Evolutionary conservation across 2,113 vertebrate species (phyloP).

Genomic region (Labeo catla): DNA sequence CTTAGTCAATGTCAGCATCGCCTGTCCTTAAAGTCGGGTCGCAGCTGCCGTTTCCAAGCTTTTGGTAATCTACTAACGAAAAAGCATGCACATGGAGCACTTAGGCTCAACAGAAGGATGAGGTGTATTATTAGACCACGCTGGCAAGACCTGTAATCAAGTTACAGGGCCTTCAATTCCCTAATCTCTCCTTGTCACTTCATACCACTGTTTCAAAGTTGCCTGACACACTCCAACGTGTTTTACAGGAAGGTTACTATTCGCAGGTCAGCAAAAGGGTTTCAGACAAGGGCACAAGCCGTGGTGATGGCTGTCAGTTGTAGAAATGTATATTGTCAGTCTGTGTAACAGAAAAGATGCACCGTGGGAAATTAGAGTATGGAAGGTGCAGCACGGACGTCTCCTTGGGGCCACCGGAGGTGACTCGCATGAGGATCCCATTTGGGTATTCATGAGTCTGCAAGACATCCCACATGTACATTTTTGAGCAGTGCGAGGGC

Average conservation of each 20-base stretch:
- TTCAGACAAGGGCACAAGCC: constrained; percentile 57
- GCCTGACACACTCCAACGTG: constrained; percentile 65
- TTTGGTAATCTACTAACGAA: constrained; percentile 73
- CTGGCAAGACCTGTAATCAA: constrained; percentile 71
- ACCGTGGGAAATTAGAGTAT: constrained; percentile 50
- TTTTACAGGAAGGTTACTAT: constrained; percentile 65
- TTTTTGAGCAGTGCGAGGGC: constrained; percentile 57
- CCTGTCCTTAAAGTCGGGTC: constrained; percentile 52
- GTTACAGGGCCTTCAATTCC: constrained; percentile 75
- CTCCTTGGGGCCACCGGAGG: constrained; percentile 47
- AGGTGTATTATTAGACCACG: constrained; percentile 67
- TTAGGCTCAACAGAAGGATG: constrained; percentile 65
- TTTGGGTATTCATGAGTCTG: constrained; percentile 55
- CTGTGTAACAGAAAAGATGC: constrained; percentile 34
- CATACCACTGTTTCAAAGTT: constrained; percentile 70
- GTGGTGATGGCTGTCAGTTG: constrained; percentile 66
- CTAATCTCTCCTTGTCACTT: constrained; percentile 73
- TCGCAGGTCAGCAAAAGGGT: constrained; percentile 50
- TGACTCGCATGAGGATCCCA: constrained; percentile 46
- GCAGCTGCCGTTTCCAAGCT: constrained; percentile 66
- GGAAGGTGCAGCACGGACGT: constrained; percentile 31
- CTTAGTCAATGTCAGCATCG: background rate
- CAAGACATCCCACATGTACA: constrained; percentile 56
- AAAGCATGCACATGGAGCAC: constrained; percentile 65
- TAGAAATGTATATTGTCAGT: constrained; percentile 69